Conservation (phyloP, 1,140 invertebrate species). For the Schlechtendalia chinensis region DNA sequence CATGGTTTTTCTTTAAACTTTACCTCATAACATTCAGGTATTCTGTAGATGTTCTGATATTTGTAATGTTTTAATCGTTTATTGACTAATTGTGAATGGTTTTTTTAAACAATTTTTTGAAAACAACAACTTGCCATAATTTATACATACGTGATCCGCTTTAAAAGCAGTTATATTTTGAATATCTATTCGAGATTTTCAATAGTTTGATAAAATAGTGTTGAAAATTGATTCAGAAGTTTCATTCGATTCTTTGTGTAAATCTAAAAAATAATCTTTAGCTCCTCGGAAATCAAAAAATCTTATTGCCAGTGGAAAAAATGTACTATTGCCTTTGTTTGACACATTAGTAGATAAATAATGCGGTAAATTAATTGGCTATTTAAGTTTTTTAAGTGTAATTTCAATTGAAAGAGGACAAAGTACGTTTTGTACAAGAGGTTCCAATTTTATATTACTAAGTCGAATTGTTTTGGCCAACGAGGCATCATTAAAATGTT, state of each 20-base stretch:
- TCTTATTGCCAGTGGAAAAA: neutral
- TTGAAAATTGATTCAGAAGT: neutral
- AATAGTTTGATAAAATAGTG: neutral
- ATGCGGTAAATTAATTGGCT: neutral
- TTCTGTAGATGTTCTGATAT: no score
- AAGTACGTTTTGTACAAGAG: constrained; percentile 9
- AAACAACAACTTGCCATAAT: neutral
- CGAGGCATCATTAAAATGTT: neutral
- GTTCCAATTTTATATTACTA: neutral
- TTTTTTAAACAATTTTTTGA: neutral
- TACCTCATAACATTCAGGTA: no score
- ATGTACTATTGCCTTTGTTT: constrained; percentile 3
- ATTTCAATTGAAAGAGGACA: neutral
- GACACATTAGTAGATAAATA: neutral
- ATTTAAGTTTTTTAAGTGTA: neutral
- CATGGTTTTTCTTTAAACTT: no score
- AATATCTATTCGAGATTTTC: neutral
- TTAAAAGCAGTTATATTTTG: constrained; percentile 7
- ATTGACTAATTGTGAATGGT: no score
- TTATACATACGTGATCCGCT: no score
- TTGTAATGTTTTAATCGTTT: no score
- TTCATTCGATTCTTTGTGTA: neutral
- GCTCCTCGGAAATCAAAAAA: neutral
- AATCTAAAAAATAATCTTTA: constrained; percentile 13
- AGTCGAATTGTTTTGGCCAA: neutral